Base-by-base conservation (phyloP, 2,888 invertebrate species). In the Ornithoptera priamus region DNA sequence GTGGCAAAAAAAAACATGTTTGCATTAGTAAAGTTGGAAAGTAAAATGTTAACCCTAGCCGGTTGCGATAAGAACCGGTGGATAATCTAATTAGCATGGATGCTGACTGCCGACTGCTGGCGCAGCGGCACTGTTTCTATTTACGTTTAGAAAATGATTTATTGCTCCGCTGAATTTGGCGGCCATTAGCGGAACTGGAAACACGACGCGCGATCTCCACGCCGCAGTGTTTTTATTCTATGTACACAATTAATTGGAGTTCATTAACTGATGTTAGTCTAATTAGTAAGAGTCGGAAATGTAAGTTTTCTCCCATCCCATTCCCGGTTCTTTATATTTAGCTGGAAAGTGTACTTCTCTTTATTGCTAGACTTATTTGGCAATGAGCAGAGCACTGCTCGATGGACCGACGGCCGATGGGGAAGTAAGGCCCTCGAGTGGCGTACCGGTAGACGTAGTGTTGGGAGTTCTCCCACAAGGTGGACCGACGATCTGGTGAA, bases 71-170 rank as follows among this genome's bases (percentile, higher is more conserved):
- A 59, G 59, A 74, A 72, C 72, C 74, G 71, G 73, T 73, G 64
- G 70, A 63, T 72, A 73, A 75, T 72, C 72, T 73, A 75, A 74
- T 76, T 74, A 73, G 65, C 72, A 67, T 71, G 70, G 71, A 71
- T 71, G 73, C 72, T 73, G 70, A 69, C 71, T 71, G 73, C 72
- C 72, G 72, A 70, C 53, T 65, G 68, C 67, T 36, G 62, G 30
- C 62, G 62, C 46, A 24, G 63, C 60, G 42, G 64, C 60, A 20
- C 50, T 50, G 66, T 65, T 69, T 69, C 64, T 65, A 72, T 73
- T 72, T 72, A 71, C 72, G 71, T 63, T 69, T 64, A 66, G 56
- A 64, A 70, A 71, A 71, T 75, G 73, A 74, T 75, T 74, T 73
- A 75, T 75, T 30, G 22, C 60, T 17, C 3, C n/a, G 56, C 56